Conservation (phyloP, 2,113 vertebrate species). For the Amblyopsis rosae region DNA sequence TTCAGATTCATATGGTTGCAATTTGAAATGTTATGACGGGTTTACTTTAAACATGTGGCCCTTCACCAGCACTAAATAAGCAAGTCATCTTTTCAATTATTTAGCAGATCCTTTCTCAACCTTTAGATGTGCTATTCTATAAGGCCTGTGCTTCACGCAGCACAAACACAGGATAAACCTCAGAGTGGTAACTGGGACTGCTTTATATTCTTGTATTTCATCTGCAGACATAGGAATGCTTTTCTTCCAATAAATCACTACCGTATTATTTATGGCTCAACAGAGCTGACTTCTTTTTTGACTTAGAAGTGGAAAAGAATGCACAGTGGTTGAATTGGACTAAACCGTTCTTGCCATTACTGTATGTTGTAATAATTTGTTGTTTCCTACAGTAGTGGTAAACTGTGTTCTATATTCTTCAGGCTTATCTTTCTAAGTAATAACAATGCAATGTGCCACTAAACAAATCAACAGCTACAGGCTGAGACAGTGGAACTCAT, state of each 20-base stretch:
- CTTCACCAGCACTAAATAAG: constrained; percentile 15
- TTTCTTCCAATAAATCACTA: constrained; percentile 26
- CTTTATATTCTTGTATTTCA: constrained; percentile 1
- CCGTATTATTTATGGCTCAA: neutral
- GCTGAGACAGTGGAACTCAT: neutral
- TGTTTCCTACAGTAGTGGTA: neutral
- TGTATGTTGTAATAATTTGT: neutral
- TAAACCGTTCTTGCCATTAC: neutral
- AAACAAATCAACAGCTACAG: too few species aligned
- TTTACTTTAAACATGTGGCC: neutral
- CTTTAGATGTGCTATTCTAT: neutral
- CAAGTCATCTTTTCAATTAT: constrained; percentile 13
- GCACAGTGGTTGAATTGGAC: neutral
- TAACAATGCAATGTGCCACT: too few species aligned
- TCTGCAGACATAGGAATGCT: constrained; percentile 35
- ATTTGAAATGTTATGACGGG: constrained; percentile 22
- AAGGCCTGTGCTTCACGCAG: constrained; percentile 1
- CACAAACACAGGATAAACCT: neutral
- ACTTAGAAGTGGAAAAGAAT: neutral
- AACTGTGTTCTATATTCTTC: too few species aligned
- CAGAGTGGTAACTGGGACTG: constrained; percentile 8
- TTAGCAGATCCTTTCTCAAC: constrained; percentile 6
- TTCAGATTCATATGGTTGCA: constrained; percentile 4
- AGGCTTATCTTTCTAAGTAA: too few species aligned
- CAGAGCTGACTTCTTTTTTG: neutral